phyloP scores from a whole-genome alignment of 2,888 invertebrate genomes.

The Orchesellides sinensis region DNA sequence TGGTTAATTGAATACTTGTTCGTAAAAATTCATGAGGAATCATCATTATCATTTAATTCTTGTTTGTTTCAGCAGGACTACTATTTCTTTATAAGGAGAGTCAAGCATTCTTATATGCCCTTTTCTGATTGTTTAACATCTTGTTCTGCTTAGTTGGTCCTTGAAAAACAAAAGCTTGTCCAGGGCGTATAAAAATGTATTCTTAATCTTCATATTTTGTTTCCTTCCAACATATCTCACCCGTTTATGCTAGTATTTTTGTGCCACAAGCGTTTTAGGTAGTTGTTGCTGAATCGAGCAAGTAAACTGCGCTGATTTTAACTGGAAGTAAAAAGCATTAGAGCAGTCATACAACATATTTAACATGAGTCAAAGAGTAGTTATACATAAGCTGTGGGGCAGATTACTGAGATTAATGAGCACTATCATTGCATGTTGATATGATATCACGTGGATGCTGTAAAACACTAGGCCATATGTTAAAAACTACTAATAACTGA shows the following conservation, averaged over 20 bases:
- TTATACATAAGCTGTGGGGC: neutral
- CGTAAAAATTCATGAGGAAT: conserved; percentile 11
- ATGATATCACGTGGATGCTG: too few species aligned
- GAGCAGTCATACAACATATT: neutral
- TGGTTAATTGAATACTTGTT: conserved; percentile 42
- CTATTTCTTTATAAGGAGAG: conserved; percentile 52
- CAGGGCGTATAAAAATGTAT: conserved; percentile 66
- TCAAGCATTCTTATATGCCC: conserved; percentile 46
- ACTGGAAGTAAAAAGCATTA: conserved; percentile 2
- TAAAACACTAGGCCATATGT: too few species aligned
- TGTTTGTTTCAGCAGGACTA: conserved; percentile 20
- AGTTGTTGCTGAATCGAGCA: too few species aligned
- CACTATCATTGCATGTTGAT: too few species aligned
- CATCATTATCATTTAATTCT: conserved; percentile 35
- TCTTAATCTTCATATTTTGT: conserved; percentile 46
- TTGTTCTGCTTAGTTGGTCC: conserved; percentile 8
- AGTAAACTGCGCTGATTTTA: too few species aligned
- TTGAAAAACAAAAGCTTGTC: conserved; percentile 57
- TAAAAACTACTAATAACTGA: too few species aligned
- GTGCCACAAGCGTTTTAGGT: neutral
- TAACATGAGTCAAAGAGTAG: neutral
- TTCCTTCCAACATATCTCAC: conserved; percentile 5
- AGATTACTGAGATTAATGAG: conserved; percentile 12
- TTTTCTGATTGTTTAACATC: conserved; percentile 2
- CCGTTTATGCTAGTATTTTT: neutral